Base-by-base conservation (phyloP, 53 echinoderm and acorn worm genomes). In the Astropecten irregularis region DNA sequence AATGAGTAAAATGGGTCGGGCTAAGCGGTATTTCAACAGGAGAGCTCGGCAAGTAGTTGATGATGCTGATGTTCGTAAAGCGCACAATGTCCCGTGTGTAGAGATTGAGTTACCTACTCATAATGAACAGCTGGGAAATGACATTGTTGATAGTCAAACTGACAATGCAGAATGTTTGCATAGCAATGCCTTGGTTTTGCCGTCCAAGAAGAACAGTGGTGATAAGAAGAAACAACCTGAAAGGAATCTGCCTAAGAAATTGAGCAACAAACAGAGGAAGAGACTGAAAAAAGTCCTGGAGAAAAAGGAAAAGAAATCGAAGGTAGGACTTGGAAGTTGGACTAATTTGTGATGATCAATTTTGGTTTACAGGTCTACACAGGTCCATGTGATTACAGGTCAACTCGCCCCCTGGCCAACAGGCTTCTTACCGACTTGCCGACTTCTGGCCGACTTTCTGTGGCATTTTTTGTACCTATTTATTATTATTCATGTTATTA, bases 261-360 rank as follows among this genome's bases (percentile, higher is more conserved):
- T 96, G 49, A 93, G 91, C 66, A 93, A 92, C 30, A 93, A 91
- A 49, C 91, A 93, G 48, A 55, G 93, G 16, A 96, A 96, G 61
- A 88, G 68, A 49, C 85, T 96, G 9, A 87, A 93, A 33, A 94
- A 91, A 16, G 73, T 96, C 56, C 37, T 96, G 0, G 82, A 96
- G 40, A 93, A 87, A 68, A 96, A 91, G 46, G 91, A 89, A 40
- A 96, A 96, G 69, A 96, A 91, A 66, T 85, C 65, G 16, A 92
- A 95, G 84, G 95, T 95, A 74, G 61, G n/a, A n/a, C n/a, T n/a
- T n/a, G n/a, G n/a, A n/a, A n/a, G n/a, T n/a, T n/a, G 2, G 0
- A 35, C 2, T 35, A 54, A 20, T 10, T 13, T 27, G 23, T 11
- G 4, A 31, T 6, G 10, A n/a, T n/a, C n/a, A n/a, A n/a, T n/a